These are phyloP conservation scores for Sander vitreus DNA, from an alignment of 2,113 vertebrate genomes.

Conservation along the genomic window DNA sequence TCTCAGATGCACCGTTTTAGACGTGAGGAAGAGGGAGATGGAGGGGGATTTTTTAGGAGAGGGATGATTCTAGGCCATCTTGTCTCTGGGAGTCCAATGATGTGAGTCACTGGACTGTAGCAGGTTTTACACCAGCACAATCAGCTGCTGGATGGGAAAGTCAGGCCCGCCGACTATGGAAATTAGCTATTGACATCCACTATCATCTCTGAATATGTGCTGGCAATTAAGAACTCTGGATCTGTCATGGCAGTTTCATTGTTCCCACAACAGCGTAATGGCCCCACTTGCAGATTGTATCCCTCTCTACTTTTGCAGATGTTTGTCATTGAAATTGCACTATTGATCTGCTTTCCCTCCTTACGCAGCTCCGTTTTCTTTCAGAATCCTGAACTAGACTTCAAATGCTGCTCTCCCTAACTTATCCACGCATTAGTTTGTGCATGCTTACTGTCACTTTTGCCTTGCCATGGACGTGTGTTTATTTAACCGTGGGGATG, in stretches of 20 bases:
- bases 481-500: slow-evolving; percentile 17
- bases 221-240: slow-evolving; percentile 57
- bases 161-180: slow-evolving; percentile 63
- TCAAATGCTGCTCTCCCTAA: slow-evolving; percentile 7
- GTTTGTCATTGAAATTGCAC: slow-evolving; percentile 57
- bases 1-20: slow-evolving; percentile 11
- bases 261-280: slow-evolving; percentile 65
- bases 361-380: not conserved
- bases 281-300: slow-evolving; percentile 35
- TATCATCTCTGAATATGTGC: slow-evolving; percentile 61
- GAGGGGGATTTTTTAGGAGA: slow-evolving; percentile 41
- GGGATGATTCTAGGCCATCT: slow-evolving; percentile 66
- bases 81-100: slow-evolving; percentile 70
- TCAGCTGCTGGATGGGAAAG: slow-evolving; percentile 60
- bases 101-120: slow-evolving; percentile 72
- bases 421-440: not conserved
- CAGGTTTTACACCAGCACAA: slow-evolving; percentile 68
- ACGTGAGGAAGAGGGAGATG: slow-evolving; percentile 11
- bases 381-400: slow-evolving; percentile 15
- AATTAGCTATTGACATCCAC: slow-evolving; percentile 77
- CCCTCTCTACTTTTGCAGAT: slow-evolving; percentile 32
- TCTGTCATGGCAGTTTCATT: slow-evolving; percentile 67
- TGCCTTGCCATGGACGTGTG: not conserved
- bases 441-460: not conserved
- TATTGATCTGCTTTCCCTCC: slow-evolving; percentile 47